Evolutionary conservation across 2,888 invertebrate genomes (phyloP).

Genomic region (Hartigia nigra): DNA sequence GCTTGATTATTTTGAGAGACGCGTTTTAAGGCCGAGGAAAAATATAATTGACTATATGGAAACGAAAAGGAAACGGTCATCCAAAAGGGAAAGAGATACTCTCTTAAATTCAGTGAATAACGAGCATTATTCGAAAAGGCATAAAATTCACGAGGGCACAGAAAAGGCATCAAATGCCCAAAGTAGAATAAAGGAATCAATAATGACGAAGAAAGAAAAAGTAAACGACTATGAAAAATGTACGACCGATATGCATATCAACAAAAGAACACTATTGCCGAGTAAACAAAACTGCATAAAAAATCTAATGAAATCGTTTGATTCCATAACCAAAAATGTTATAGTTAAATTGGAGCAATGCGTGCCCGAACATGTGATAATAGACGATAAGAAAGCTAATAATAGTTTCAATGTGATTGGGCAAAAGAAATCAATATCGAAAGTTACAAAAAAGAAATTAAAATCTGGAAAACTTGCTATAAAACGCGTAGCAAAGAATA

Average conservation of each 20-base stretch:
- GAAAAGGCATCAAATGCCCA: not conserved
- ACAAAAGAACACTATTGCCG: not conserved
- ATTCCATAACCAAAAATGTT: not conserved
- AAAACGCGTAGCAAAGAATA: constrained; percentile 7
- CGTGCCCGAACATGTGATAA: not conserved
- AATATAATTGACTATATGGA: constrained; percentile 35
- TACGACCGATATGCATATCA: not conserved
- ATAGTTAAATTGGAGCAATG: constrained; percentile 11
- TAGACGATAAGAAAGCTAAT: not conserved
- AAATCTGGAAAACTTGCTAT: not conserved
- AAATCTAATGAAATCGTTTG: constrained; percentile 11
- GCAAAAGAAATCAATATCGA: not conserved
- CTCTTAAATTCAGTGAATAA: not conserved
- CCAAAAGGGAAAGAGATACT: not conserved
- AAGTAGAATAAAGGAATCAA: not conserved
- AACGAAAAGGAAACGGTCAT: constrained; percentile 23
- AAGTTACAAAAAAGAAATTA: constrained; percentile 1
- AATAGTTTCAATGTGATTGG: not conserved
- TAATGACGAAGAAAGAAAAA: not conserved
- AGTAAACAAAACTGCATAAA: constrained; percentile 1
- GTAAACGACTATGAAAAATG: not conserved
- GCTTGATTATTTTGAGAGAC: constrained; percentile 24
- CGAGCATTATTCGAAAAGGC: constrained; percentile 1
- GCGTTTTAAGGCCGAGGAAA: constrained; percentile 46
- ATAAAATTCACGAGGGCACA: not conserved